Percentiles rank a stretch among this genome's conserved stretches.
phyloP scores from a whole-genome alignment of 2,113 vertebrate genomes.

The Hystrix cristata region DNA sequence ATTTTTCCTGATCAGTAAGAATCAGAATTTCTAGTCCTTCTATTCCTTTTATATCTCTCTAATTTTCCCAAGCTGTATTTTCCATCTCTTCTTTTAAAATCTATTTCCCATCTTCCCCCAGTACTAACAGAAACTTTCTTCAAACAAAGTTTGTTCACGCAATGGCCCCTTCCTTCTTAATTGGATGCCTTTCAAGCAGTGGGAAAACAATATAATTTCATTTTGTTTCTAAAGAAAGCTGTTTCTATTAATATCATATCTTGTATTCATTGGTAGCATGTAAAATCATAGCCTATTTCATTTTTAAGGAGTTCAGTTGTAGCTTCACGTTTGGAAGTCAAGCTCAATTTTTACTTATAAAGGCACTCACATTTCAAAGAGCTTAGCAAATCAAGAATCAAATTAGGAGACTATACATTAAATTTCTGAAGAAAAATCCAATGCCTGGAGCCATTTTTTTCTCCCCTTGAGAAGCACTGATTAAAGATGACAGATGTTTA shows the following conservation, averaged over 20 bases:
- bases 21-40: neutral
- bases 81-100: neutral
- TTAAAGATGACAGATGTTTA: neutral
- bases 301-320: constrained; percentile 18
- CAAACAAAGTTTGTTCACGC: neutral
- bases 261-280: neutral
- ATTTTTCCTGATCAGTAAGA: neutral
- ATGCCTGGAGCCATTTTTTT: neutral
- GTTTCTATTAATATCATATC: neutral
- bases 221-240: neutral
- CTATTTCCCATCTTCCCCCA: neutral
- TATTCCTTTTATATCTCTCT: neutral
- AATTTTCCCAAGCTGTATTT: neutral
- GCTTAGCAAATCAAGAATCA: neutral
- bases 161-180: neutral
- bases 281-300: constrained; percentile 34
- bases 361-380: constrained; percentile 46
- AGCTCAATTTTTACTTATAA: constrained; percentile 2
- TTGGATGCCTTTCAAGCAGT: neutral
- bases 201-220: neutral
- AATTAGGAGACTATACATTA: neutral
- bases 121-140: neutral
- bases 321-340: constrained; percentile 42
- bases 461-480: neutral
- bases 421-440: neutral